A percentile compares a stretch with the other conserved stretches of the same genome.
Evolutionary conservation across 2,888 invertebrate genomes (phyloP).

Genomic region (Cephus nigrinus): DNA sequence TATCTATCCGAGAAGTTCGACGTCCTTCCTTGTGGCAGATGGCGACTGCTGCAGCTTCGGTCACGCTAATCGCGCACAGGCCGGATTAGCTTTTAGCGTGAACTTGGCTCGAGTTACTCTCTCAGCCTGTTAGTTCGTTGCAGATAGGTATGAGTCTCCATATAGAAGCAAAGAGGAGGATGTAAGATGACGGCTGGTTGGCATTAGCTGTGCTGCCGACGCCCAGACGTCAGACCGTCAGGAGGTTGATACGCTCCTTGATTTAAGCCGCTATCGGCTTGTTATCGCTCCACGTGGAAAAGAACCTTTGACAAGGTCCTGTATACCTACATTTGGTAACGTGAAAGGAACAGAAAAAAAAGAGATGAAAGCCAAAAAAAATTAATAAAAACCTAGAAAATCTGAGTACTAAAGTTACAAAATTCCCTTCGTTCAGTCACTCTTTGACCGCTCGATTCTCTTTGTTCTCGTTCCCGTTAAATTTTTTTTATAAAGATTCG

Average conservation of each 20-base stretch:
- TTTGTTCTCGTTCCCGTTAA: neutral
- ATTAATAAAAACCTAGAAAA: neutral
- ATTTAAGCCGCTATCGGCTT: neutral
- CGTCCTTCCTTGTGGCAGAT: slow-evolving; percentile 24
- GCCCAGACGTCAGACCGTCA: neutral
- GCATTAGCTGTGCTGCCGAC: neutral
- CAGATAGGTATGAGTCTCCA: neutral
- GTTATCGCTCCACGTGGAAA: neutral
- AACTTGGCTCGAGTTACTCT: slow-evolving; percentile 34
- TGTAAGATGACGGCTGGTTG: neutral
- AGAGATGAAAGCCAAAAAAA: neutral
- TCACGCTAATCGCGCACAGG: slow-evolving; percentile 55
- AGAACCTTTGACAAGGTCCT: neutral
- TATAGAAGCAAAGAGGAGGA: neutral
- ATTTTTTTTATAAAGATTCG: neutral
- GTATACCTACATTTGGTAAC: neutral
- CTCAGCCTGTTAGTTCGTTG: neutral
- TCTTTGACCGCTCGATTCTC: neutral
- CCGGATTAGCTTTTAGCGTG: slow-evolving; percentile 54
- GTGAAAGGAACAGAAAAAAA: neutral
- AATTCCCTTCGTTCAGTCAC: slow-evolving; percentile 19
- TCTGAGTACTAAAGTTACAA: neutral
- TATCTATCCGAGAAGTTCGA: slow-evolving; percentile 55
- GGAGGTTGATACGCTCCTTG: neutral
- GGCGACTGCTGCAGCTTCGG: slow-evolving; percentile 25